These are phyloP conservation scores for Prunella fulvescens DNA, from an alignment of 2,113 vertebrate genomes.

Conservation along the genomic window DNA sequence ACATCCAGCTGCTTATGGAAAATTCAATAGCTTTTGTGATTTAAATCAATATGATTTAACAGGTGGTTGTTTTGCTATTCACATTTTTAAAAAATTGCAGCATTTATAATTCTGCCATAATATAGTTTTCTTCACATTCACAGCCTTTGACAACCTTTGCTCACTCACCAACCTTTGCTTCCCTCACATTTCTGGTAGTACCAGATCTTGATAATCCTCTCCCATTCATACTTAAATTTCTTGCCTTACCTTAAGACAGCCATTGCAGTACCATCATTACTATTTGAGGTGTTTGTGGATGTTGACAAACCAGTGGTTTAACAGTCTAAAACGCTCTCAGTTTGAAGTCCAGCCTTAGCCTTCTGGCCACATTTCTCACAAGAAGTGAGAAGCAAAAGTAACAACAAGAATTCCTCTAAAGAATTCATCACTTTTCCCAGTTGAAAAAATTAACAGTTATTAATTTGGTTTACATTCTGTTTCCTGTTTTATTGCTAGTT, in stretches of 20 bases:
- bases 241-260: not conserved
- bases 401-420: not conserved
- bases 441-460: not conserved
- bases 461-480: not conserved
- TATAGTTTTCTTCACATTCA: not conserved
- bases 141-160: not conserved
- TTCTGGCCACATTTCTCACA: not conserved
- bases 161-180: not conserved
- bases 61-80: constrained; percentile 45
- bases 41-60: constrained; percentile 58
- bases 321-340: not conserved
- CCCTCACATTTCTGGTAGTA: not conserved
- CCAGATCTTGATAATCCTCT: not conserved
- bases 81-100: not conserved
- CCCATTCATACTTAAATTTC: not conserved
- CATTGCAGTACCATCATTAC: not conserved
- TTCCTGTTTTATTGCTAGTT: not conserved
- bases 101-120: constrained; percentile 24
- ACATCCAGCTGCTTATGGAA: constrained; percentile 22
- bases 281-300: not conserved
- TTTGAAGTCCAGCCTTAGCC: not conserved
- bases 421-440: not conserved
- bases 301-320: not conserved
- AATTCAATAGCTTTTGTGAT: constrained; percentile 54
- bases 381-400: not conserved